Conservation (phyloP, 2,797 vertebrate species). For the Luscinia luscinia region DNA sequence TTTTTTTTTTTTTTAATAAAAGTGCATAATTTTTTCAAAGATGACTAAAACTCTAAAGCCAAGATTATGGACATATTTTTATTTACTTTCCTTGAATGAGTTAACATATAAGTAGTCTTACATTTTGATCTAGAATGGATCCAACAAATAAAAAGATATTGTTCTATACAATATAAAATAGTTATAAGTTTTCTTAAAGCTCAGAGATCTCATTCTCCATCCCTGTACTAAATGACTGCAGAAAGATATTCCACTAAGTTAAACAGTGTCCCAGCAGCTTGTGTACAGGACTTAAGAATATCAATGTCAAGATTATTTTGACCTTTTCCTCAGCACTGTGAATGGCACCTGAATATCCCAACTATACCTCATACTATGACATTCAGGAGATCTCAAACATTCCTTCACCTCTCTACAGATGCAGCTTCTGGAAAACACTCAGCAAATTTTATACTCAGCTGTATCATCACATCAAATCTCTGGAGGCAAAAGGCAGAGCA, state of each 20-base stretch:
- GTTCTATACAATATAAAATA: neutral
- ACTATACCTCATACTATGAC: neutral
- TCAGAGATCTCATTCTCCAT: neutral
- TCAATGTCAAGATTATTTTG: neutral
- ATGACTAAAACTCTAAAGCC: accelerated
- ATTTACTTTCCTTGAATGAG: neutral
- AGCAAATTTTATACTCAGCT: neutral
- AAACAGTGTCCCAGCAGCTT: neutral
- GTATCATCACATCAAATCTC: neutral
- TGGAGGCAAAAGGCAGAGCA: neutral
- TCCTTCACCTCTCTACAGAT: neutral
- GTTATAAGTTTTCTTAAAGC: neutral
- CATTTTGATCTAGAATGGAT: neutral
- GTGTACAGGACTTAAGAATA: neutral
- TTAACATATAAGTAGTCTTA: neutral
- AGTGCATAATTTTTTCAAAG: neutral
- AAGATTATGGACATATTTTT: neutral
- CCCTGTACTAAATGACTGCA: neutral
- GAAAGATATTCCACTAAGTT: neutral
- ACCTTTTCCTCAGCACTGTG: neutral
- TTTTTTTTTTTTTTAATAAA: neutral
- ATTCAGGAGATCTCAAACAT: neutral
- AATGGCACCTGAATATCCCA: neutral
- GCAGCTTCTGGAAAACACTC: neutral
- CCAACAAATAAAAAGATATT: neutral